Conservation (phyloP, 1,140 invertebrate species). For the Asbolus verrucosus region DNA sequence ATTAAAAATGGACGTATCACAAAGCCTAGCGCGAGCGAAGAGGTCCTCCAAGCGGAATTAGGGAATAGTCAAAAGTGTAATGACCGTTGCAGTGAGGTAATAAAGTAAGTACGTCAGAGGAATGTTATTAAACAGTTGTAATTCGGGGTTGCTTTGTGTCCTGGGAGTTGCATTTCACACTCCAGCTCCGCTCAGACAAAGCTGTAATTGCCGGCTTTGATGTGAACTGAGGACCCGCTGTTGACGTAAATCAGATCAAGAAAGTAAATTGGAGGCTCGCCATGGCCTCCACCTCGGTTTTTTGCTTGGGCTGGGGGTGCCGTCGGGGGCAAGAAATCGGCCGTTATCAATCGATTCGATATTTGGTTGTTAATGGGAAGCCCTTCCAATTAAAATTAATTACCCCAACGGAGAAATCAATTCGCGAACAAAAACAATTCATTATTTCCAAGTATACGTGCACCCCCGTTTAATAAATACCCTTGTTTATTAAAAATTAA, state of each 20-base stretch:
- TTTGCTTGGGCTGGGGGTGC: too few relatives aligned
- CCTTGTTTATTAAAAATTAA: constrained; percentile 33
- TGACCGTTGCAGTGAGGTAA: constrained; percentile 11
- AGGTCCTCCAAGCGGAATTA: too few relatives aligned
- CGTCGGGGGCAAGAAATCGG: too few relatives aligned
- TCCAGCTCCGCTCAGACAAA: constrained; percentile 51
- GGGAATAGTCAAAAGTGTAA: constrained; percentile 27
- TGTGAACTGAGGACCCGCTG: constrained; percentile 47
- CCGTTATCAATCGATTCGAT: not conserved
- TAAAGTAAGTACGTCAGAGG: constrained; percentile 38
- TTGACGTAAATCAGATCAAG: constrained; percentile 55
- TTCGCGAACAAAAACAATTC: constrained; percentile 37
- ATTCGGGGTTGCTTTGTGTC: constrained; percentile 50
- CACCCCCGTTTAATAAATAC: constrained; percentile 24
- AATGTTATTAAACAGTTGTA: constrained; percentile 52
- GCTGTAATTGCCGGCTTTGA: constrained; percentile 55
- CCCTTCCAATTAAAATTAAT: constrained; percentile 44
- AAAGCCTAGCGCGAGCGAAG: too few relatives aligned
- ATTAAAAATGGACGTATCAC: too few relatives aligned
- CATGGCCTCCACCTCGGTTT: constrained; percentile 8
- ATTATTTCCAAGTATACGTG: constrained; percentile 29
- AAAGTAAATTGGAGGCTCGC: constrained; percentile 50
- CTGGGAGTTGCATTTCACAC: constrained; percentile 52
- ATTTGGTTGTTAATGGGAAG: constrained; percentile 4
- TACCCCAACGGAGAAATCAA: constrained; percentile 47